These are phyloP conservation scores for Uropsilus gracilis DNA, from an alignment of 2,113 vertebrate species.

Conservation along the genomic window DNA sequence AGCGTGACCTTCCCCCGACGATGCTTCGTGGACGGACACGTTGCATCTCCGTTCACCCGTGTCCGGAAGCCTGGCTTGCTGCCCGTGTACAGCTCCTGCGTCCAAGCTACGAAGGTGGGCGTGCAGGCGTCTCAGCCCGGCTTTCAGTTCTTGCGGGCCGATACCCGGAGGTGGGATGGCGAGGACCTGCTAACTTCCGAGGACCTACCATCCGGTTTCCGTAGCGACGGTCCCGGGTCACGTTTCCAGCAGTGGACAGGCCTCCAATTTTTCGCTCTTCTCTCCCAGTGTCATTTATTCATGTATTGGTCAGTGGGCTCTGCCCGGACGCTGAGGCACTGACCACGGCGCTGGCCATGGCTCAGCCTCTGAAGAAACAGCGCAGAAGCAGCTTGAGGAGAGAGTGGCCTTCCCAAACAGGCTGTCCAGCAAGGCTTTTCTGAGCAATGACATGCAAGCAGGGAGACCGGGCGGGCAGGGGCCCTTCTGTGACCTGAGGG, in stretches of 20 bases:
- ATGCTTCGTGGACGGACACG: no score
- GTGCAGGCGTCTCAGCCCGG: no score
- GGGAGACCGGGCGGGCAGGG: neutral
- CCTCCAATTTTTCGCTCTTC: neutral
- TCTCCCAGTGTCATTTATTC: neutral
- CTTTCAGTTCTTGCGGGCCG: neutral
- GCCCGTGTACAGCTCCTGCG: no score
- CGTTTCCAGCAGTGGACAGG: accelerated
- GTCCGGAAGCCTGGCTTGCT: no score
- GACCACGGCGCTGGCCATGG: neutral
- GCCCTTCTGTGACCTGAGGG: no score
- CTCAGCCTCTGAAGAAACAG: neutral
- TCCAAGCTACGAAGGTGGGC: no score
- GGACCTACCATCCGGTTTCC: neutral
- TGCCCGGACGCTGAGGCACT: accelerated
- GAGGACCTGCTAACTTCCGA: neutral
- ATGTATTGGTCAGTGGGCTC: accelerated
- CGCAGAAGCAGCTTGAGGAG: neutral
- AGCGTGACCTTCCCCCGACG: no score
- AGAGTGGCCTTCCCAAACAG: neutral
- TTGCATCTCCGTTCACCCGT: no score
- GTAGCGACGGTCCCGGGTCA: neutral
- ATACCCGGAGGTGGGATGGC: neutral
- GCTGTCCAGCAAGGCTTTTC: neutral
- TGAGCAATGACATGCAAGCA: neutral